Base-by-base conservation (phyloP, 1,140 invertebrate genomes). In the Bombus sylvicola region DNA sequence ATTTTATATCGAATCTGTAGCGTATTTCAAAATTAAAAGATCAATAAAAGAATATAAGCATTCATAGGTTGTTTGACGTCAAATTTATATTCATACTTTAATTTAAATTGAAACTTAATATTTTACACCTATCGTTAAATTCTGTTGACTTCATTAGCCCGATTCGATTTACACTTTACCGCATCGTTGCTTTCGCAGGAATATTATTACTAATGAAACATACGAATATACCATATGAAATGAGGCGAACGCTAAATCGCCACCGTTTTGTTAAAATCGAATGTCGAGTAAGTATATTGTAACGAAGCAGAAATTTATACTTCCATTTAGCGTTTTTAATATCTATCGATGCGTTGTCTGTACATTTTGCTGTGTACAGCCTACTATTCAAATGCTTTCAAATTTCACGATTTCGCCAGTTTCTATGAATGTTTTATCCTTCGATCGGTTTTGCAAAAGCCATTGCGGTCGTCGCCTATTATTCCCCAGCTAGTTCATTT, bases 391-490 rank as follows among this genome's bases (percentile, higher is more conserved):
- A 22, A 37, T 53, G 22, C 31, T 66, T 53, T 31, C 22, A 47
- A 75, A 47, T 37, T 74, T 75, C 41, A 66, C 31, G 41, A 73
- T 83, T 71, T 59, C 28, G 79, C 43, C n/a, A 25, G 69, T 34
- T 37, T 43, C 53, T 59, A 59, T 41, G n/a, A 6, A 62, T 15
- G 37, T 34, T 79, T 41, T 59, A 34, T 8, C 41, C 53, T 37
- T 71, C 66, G 76, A 72, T 71, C 66, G 57, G 71, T 31, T 69
- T 74, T 59, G 71, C 43, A 41, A 81, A 81, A 74, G 47, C 77
- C 71, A 57, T 74, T 85, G 71, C 83, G 83, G 83, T 85, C 78
- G 78, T 59, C 25, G 22, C 31, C 77, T 85, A 85, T 85, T 85
- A 81, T 72, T 66, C 62, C 34, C n/a, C 34, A 47, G 25, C 68